Evolutionary conservation across 2,888 invertebrate genomes (phyloP).

Genomic region (Nemoura dubitans): DNA sequence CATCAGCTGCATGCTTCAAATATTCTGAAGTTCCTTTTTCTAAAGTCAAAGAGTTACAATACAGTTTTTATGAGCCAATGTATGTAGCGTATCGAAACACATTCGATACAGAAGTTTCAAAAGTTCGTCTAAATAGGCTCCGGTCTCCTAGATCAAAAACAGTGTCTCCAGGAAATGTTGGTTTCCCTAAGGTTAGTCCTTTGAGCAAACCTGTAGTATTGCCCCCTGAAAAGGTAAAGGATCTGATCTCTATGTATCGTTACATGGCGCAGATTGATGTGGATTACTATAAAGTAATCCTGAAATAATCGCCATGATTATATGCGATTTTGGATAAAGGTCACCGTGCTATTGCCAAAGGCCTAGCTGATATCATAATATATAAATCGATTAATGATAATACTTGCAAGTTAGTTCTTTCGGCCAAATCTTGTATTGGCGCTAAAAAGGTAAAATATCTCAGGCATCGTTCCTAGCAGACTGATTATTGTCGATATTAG

Average conservation of each 20-base stretch:
- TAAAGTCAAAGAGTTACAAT: slow-evolving; percentile 17
- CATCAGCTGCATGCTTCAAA: background rate
- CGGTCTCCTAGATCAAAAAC: background rate
- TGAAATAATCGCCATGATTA: background rate
- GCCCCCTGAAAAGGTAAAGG: slow-evolving; percentile 8
- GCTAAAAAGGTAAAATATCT: too few relatives aligned
- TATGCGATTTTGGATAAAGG: too few relatives aligned
- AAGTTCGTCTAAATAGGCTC: background rate
- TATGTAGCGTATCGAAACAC: background rate
- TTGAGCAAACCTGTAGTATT: background rate
- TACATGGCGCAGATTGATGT: slow-evolving; percentile 20
- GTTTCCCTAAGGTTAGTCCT: background rate
- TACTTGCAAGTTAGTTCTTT: too few relatives aligned
- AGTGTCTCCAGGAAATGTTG: background rate
- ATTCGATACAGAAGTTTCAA: background rate
- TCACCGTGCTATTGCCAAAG: too few relatives aligned
- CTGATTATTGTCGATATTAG: too few relatives aligned
- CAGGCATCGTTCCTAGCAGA: too few relatives aligned
- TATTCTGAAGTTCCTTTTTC: background rate
- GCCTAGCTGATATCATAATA: too few relatives aligned
- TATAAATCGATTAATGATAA: too few relatives aligned
- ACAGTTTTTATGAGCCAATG: background rate
- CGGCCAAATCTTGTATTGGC: too few relatives aligned
- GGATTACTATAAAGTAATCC: background rate
- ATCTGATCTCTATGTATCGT: background rate